Percentiles rank a stretch among this genome's conserved stretches.
Conservation (phyloP, 2,113 vertebrate species). For the Dascyllus trimaculatus region DNA sequence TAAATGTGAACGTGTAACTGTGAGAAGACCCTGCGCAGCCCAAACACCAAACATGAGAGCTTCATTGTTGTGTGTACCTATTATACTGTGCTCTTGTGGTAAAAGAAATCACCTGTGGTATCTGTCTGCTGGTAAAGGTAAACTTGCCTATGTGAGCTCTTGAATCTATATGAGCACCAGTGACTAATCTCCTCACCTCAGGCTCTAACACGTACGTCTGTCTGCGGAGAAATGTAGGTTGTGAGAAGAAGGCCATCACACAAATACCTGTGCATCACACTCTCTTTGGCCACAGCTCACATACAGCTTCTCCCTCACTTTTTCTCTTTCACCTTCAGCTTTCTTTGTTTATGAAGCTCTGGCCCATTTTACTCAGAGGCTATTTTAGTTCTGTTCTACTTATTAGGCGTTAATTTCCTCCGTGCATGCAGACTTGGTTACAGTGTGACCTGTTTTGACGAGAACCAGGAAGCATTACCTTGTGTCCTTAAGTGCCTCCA, state of each 20-base stretch:
- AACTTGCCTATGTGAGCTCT: constrained; percentile 8
- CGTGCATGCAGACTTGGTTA: background rate
- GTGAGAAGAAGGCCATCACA: constrained; percentile 29
- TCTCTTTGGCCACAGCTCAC: background rate
- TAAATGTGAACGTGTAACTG: background rate
- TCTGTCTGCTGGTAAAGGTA: constrained; percentile 8
- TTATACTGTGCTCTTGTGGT: background rate
- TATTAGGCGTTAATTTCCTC: constrained; percentile 30
- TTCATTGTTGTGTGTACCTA: background rate
- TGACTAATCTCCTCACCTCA: constrained; percentile 49
- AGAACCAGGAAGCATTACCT: constrained; percentile 7
- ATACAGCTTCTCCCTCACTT: background rate
- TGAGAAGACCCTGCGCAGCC: background rate
- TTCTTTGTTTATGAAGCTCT: constrained; percentile 46
- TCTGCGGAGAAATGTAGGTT: constrained; percentile 46
- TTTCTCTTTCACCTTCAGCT: constrained; percentile 26
- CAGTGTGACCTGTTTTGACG: constrained; percentile 20
- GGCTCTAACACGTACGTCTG: constrained; percentile 13
- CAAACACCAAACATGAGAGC: background rate
- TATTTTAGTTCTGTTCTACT: constrained; percentile 30
- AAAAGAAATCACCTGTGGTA: background rate
- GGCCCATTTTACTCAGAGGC: constrained; percentile 40
- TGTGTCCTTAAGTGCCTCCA: background rate
- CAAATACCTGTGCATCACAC: background rate
- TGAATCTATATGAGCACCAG: constrained; percentile 20